Conservation (phyloP, 2,113 vertebrate genomes). For the Seriola dumerili region DNA sequence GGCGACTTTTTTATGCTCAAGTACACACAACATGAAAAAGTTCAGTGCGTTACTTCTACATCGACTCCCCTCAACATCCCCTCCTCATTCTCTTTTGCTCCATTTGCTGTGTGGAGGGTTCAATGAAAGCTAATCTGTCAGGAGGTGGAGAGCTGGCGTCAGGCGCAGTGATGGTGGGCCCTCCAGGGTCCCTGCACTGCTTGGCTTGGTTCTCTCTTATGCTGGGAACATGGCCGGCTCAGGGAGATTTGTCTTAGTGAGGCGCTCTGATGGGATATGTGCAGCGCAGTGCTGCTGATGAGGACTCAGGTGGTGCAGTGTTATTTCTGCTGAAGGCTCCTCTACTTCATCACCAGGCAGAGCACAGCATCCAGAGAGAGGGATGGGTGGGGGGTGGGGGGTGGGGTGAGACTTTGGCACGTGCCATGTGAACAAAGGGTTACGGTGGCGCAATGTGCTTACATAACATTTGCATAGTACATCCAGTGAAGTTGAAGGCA, state of each 20-base stretch:
- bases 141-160: conserved; percentile 64
- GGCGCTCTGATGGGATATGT: conserved; percentile 80
- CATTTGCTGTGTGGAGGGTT: conserved; percentile 67
- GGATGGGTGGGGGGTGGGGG: not conserved
- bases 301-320: conserved; percentile 82
- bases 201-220: conserved; percentile 68
- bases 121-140: conserved; percentile 79
- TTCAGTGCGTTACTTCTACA: conserved; percentile 51
- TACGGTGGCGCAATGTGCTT: not conserved
- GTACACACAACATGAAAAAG: conserved; percentile 43
- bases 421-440: conserved; percentile 37
- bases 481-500: not conserved
- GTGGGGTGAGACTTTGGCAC: not conserved
- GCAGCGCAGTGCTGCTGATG: conserved; percentile 76
- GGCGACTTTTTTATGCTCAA: conserved; percentile 38
- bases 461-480: conserved; percentile 14
- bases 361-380: conserved; percentile 56
- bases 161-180: conserved; percentile 69
- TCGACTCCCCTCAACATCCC: conserved; percentile 30
- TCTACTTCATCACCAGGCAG: conserved; percentile 77
- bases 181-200: conserved; percentile 73
- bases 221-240: conserved; percentile 79
- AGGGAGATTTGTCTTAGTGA: conserved; percentile 84
- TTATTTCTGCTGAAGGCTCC: conserved; percentile 82
- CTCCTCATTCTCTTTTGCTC: conserved; percentile 56